Evolutionary conservation across 2,113 vertebrate genomes (phyloP).

Genomic region (Limnothrissa miodon): DNA sequence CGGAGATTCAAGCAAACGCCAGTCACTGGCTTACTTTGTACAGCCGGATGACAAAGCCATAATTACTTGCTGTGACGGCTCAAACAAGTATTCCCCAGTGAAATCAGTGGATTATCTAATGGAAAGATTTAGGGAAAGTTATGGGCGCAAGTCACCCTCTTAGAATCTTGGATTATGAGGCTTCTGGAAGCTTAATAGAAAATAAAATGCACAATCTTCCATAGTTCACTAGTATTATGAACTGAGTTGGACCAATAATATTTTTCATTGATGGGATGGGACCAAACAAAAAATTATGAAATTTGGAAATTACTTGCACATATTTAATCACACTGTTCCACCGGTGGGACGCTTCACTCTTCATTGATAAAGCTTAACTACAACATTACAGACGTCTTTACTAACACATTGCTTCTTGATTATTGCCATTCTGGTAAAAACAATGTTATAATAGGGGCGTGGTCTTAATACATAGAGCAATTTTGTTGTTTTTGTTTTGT

Average conservation of each 20-base stretch:
- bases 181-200: not conserved
- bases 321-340: too few relatives aligned
- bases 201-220: not conserved
- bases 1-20: slow-evolving; percentile 59
- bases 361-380: too few relatives aligned
- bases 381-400: too few relatives aligned
- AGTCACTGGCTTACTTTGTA: slow-evolving; percentile 71
- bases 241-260: not conserved
- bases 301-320: too few relatives aligned
- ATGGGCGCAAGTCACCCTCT: slow-evolving; percentile 27
- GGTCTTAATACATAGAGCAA: too few relatives aligned
- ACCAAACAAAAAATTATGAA: not conserved
- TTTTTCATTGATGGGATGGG: not conserved
- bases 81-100: slow-evolving; percentile 63
- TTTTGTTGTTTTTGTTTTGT: too few relatives aligned
- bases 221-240: not conserved
- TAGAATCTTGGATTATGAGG: not conserved
- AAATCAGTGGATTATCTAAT: slow-evolving; percentile 49
- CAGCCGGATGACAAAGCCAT: slow-evolving; percentile 61
- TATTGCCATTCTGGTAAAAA: too few relatives aligned
- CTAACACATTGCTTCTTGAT: too few relatives aligned
- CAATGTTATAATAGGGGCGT: too few relatives aligned
- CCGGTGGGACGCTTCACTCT: too few relatives aligned
- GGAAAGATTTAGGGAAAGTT: slow-evolving; percentile 46
- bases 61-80: slow-evolving; percentile 65